These are phyloP conservation scores for Plectrocnemia conspersa DNA, from an alignment of 1,140 invertebrate species.

Conservation along the genomic window DNA sequence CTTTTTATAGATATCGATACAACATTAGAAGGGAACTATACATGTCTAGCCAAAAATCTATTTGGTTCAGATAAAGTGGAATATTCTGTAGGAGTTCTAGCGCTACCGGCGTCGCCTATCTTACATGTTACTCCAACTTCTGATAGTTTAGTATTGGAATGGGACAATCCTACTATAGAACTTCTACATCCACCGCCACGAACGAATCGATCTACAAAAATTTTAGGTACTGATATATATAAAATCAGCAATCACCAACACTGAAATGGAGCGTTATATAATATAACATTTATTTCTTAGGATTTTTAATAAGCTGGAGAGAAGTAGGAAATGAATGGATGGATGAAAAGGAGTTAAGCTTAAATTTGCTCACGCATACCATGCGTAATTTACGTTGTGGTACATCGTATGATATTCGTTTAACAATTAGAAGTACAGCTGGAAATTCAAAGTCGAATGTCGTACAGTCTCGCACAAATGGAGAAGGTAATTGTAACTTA, in stretches of 20 bases:
- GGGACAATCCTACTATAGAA: slow-evolving; percentile 46
- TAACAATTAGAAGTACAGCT: slow-evolving; percentile 19
- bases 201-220: slow-evolving; percentile 8
- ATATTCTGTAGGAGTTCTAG: slow-evolving; percentile 72
- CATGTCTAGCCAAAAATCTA: slow-evolving; percentile 76
- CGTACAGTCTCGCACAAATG: slow-evolving; percentile 21
- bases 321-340: slow-evolving; percentile 18
- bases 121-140: slow-evolving; percentile 62
- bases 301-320: slow-evolving; percentile 29
- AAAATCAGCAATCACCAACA: background rate
- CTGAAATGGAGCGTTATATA: background rate
- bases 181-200: slow-evolving; percentile 20
- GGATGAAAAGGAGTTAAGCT: slow-evolving; percentile 14
- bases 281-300: slow-evolving; percentile 14
- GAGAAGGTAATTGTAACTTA: slow-evolving; percentile 27
- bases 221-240: slow-evolving; percentile 12
- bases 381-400: slow-evolving; percentile 26
- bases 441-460: slow-evolving; percentile 25
- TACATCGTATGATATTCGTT: slow-evolving; percentile 24
- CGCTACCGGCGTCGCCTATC: slow-evolving; percentile 63
- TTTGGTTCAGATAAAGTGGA: slow-evolving; percentile 78
- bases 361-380: slow-evolving; percentile 10
- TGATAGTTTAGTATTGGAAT: slow-evolving; percentile 60
- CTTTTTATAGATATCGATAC: slow-evolving; percentile 49
- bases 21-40: slow-evolving; percentile 75